A percentile compares a stretch with the other conserved stretches of the same genome.
Evolutionary conservation across 1,140 invertebrate species (phyloP).

Genomic region (Eurosta solidaginis): DNA sequence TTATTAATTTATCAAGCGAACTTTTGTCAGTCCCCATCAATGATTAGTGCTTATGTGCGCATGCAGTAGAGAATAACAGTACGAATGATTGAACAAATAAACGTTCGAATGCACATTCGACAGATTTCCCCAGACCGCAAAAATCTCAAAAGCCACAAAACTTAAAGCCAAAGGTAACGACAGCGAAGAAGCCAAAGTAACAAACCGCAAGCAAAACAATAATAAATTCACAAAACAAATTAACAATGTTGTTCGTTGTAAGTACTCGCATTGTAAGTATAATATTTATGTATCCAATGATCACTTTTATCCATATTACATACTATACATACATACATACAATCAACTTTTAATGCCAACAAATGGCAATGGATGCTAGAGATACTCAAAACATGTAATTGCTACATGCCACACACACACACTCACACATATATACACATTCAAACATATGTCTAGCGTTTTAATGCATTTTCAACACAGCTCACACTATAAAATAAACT

Average conservation of each 20-base stretch:
- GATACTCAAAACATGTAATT: not conserved
- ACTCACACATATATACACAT: not conserved
- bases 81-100: conserved; percentile 17
- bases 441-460: not conserved
- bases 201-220: not conserved
- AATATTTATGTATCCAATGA: not conserved
- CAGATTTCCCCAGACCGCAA: not conserved
- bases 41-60: too few relatives aligned
- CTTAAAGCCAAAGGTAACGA: not conserved
- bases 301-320: too few relatives aligned
- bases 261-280: not conserved
- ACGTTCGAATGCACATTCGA: conserved; percentile 24
- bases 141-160: not conserved
- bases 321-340: too few relatives aligned
- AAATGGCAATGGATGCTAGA: conserved; percentile 7
- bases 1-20: too few relatives aligned
- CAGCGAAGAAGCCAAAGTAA: not conserved
- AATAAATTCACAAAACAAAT: not conserved
- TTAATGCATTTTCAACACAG: not conserved
- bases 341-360: not conserved
- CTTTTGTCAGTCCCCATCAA: too few relatives aligned
- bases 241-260: not conserved
- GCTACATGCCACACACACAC: not conserved
- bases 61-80: not conserved
- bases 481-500: too few relatives aligned